phyloP scores from a whole-genome alignment of 2,113 vertebrate species.

The Gallinago jamesoni region DNA sequence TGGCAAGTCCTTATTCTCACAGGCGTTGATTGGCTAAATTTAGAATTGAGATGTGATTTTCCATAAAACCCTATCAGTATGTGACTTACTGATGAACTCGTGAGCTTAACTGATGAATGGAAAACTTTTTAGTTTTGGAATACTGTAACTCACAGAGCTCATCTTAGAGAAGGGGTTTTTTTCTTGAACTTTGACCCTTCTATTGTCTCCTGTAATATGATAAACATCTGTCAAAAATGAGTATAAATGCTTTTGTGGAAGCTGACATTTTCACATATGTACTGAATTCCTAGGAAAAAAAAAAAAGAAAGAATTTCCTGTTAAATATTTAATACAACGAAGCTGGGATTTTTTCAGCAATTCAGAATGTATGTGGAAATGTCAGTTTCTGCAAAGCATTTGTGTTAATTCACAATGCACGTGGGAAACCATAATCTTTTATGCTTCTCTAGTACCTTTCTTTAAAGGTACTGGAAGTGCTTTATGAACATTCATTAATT shows the following conservation, averaged over 20 bases:
- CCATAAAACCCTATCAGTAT: neutral
- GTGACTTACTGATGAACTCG: neutral
- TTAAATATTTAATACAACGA: neutral
- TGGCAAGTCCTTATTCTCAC: neutral
- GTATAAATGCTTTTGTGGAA: neutral
- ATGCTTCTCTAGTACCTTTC: neutral
- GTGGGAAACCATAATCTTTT: neutral
- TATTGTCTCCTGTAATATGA: neutral
- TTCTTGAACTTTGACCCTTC: neutral
- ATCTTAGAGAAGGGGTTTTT: neutral
- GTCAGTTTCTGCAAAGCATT: neutral
- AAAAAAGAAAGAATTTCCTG: neutral
- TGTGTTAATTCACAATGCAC: neutral
- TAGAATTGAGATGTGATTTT: neutral
- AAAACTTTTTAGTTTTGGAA: neutral
- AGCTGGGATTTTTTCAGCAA: neutral
- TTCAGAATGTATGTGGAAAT: neutral
- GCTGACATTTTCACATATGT: neutral
- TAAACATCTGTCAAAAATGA: neutral
- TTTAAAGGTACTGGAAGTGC: neutral
- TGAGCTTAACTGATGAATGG: neutral
- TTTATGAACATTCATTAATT: neutral
- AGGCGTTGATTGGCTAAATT: neutral
- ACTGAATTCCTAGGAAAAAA: neutral
- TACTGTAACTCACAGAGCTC: neutral